Conservation (phyloP, 2,888 invertebrate species). For the Unio delphinus region DNA sequence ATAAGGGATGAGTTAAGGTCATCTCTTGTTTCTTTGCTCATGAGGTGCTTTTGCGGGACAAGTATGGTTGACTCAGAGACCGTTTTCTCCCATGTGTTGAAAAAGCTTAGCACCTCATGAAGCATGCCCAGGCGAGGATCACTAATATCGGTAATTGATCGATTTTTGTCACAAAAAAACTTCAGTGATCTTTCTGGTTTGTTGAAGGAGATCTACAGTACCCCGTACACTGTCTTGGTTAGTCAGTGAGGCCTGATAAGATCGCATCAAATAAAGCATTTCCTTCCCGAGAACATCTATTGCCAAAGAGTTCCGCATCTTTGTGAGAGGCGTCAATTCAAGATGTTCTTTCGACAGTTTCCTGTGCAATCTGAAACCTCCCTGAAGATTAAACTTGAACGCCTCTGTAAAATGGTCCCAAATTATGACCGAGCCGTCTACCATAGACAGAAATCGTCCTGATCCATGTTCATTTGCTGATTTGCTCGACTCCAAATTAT, state of each 20-base stretch:
- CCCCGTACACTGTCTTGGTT: constrained; percentile 5
- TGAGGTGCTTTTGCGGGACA: not conserved
- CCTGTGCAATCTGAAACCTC: constrained; percentile 8
- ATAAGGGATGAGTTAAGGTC: too few relatives aligned
- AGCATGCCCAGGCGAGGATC: constrained; percentile 4
- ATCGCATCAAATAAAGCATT: constrained; percentile 12
- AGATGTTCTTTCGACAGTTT: constrained; percentile 13
- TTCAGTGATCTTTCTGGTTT: constrained; percentile 9
- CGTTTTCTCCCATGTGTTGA: constrained; percentile 6
- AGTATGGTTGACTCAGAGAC: constrained; percentile 8
- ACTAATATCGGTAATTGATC: constrained; percentile 3
- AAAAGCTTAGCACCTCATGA: constrained; percentile 2
- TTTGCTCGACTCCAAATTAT: too few relatives aligned
- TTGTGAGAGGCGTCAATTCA: constrained; percentile 4
- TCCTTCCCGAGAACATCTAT: constrained; percentile 10
- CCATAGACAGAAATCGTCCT: too few relatives aligned
- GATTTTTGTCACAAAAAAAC: constrained; percentile 10
- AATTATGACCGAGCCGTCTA: too few relatives aligned
- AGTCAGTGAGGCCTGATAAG: constrained; percentile 6
- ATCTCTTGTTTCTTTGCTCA: too few relatives aligned
- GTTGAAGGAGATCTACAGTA: constrained; percentile 6
- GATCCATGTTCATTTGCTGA: too few relatives aligned
- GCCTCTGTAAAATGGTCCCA: too few relatives aligned
- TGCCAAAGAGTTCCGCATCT: constrained; percentile 13
- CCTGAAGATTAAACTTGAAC: constrained; percentile 3